These are phyloP conservation scores for Camponotus vicinus DNA, from an alignment of 1,140 invertebrate species.

Conservation along the genomic window DNA sequence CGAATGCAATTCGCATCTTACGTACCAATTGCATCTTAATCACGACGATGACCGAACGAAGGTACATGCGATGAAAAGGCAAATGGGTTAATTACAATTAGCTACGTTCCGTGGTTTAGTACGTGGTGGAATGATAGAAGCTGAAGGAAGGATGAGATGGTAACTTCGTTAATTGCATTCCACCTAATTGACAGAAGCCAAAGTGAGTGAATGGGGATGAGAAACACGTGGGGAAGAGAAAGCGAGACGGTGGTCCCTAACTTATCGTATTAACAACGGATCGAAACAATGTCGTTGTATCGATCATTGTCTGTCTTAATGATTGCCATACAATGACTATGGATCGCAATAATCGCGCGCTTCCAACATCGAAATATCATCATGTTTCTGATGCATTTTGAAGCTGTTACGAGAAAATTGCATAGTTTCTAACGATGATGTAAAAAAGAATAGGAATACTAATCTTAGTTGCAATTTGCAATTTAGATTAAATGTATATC, in stretches of 20 bases:
- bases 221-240: conserved; percentile 3
- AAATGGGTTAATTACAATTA: conserved; percentile 64
- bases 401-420: neutral
- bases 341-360: conserved; percentile 53
- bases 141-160: conserved; percentile 33
- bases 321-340: conserved; percentile 61
- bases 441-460: neutral
- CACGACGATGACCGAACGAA: conserved; percentile 10
- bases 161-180: conserved; percentile 69
- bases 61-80: conserved; percentile 36
- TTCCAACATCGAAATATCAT: conserved; percentile 15
- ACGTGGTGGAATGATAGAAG: conserved; percentile 25
- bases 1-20: neutral
- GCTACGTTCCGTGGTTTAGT: conserved; percentile 18
- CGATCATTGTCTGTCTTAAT: conserved; percentile 65
- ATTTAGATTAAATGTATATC: neutral
- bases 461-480: no score
- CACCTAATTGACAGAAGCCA: conserved; percentile 63
- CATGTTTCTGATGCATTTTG: neutral
- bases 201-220: conserved; percentile 15
- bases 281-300: conserved; percentile 35
- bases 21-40: conserved; percentile 12
- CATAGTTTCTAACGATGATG: neutral
- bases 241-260: conserved; percentile 14
- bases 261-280: conserved; percentile 5